Evolutionary conservation across 2,113 vertebrate species (phyloP).

Genomic region (Chascanopsetta lugubris): DNA sequence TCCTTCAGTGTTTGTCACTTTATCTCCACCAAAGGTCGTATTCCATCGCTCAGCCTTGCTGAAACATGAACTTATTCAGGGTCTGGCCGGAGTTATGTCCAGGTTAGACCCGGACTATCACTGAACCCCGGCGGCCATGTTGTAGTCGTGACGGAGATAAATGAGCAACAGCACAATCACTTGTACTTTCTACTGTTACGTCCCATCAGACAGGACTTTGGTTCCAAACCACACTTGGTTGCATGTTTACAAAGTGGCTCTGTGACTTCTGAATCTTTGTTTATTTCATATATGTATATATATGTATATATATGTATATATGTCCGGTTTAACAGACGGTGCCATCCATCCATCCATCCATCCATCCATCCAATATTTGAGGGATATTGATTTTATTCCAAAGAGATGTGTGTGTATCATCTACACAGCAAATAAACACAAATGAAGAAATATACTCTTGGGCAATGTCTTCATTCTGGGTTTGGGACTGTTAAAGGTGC

Average conservation of each 20-base stretch:
- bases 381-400: constrained; percentile 72
- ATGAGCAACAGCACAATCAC: constrained; percentile 28
- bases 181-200: constrained; percentile 35
- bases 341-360: too few relatives aligned
- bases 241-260: constrained; percentile 76
- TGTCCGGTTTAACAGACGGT: too few relatives aligned
- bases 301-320: too few relatives aligned
- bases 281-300: constrained; percentile 48
- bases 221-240: constrained; percentile 46
- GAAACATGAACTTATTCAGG: constrained; percentile 55
- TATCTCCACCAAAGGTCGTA: constrained; percentile 66
- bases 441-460: constrained; percentile 56
- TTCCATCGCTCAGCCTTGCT: constrained; percentile 51
- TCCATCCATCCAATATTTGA: too few relatives aligned
- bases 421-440: constrained; percentile 72
- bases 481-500: too few relatives aligned
- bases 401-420: constrained; percentile 74
- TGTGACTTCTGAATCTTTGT: constrained; percentile 48
- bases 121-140: constrained; percentile 27
- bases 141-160: constrained; percentile 46
- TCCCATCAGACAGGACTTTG: constrained; percentile 19
- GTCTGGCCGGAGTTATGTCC: constrained; percentile 55
- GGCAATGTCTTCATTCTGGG: constrained; percentile 8
- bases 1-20: constrained; percentile 58
- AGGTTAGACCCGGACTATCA: constrained; percentile 53